Conservation (phyloP, 2,113 vertebrate genomes). For the Lagenorhynchus albirostris region DNA sequence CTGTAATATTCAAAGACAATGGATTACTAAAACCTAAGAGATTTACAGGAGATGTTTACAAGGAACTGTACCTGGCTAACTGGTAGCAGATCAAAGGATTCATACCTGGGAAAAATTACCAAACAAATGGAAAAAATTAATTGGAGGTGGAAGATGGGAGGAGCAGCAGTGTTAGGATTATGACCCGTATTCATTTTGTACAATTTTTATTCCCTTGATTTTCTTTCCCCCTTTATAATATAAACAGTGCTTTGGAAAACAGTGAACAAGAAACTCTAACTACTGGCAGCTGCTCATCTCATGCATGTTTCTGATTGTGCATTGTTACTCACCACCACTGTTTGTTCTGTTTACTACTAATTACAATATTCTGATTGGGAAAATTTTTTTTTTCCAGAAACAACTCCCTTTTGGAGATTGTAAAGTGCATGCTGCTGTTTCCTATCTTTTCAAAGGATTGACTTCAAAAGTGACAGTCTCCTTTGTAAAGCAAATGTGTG, state of each 20-base stretch:
- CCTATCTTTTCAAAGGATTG: background rate
- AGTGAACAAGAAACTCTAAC: conserved; percentile 55
- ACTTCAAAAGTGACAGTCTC: background rate
- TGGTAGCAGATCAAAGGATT: background rate
- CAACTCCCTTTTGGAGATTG: background rate
- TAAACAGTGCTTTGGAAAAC: conserved; percentile 34
- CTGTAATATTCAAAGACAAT: background rate
- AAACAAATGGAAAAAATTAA: background rate
- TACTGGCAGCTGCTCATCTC: conserved; percentile 64
- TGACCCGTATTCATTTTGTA: background rate
- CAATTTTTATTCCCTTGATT: background rate
- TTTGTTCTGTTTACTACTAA: conserved; percentile 64
- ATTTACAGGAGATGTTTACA: background rate
- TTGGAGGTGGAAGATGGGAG: background rate
- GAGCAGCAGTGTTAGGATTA: background rate
- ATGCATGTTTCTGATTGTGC: conserved; percentile 58
- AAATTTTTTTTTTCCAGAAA: background rate
- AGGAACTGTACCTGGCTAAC: accelerated
- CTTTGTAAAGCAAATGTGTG: background rate
- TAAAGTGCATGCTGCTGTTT: background rate
- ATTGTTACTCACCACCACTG: conserved; percentile 57
- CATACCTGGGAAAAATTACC: background rate
- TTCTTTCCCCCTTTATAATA: background rate
- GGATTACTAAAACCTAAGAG: background rate
- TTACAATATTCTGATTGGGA: conserved; percentile 57